Percentiles rank a stretch among this genome's conserved stretches.
phyloP scores from a whole-genome alignment of 2,797 vertebrate genomes.

The Triplophysa bombifrons region DNA sequence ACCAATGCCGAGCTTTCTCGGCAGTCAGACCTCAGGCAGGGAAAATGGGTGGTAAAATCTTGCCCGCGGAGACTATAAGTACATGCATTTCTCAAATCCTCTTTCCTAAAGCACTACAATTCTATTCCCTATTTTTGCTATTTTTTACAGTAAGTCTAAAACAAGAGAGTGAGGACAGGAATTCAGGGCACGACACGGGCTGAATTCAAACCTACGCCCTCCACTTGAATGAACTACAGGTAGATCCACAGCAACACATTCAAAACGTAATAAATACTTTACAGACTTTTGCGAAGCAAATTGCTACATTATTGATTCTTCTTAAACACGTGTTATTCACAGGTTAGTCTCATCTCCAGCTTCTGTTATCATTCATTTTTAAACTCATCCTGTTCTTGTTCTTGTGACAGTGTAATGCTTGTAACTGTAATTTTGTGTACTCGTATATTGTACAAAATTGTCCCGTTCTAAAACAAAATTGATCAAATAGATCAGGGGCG shows the following conservation, averaged over 20 bases:
- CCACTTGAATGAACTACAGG: background rate
- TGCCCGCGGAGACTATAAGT: constrained; percentile 8
- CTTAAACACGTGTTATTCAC: background rate
- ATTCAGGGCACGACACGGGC: background rate
- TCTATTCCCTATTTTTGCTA: constrained; percentile 2
- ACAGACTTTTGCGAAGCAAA: constrained; percentile 4
- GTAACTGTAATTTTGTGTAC: background rate
- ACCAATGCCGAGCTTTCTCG: constrained; percentile 33
- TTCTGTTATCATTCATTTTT: background rate
- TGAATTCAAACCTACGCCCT: background rate
- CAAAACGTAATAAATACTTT: background rate
- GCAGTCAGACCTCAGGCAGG: constrained; percentile 19
- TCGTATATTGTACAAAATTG: background rate
- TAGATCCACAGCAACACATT: constrained; percentile 15
- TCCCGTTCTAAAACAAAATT: background rate
- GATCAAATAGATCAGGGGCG: background rate
- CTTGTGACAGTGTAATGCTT: constrained; percentile 8
- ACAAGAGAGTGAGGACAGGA: constrained; percentile 6
- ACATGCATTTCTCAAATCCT: constrained; percentile 3
- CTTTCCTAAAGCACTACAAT: background rate
- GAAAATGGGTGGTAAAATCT: constrained; percentile 30
- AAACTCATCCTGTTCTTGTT: constrained; percentile 2
- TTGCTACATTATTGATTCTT: background rate
- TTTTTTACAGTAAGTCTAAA: background rate
- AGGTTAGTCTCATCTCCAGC: background rate